Conservation (phyloP, 2,888 invertebrate species). For the Nemoura dubitans region DNA sequence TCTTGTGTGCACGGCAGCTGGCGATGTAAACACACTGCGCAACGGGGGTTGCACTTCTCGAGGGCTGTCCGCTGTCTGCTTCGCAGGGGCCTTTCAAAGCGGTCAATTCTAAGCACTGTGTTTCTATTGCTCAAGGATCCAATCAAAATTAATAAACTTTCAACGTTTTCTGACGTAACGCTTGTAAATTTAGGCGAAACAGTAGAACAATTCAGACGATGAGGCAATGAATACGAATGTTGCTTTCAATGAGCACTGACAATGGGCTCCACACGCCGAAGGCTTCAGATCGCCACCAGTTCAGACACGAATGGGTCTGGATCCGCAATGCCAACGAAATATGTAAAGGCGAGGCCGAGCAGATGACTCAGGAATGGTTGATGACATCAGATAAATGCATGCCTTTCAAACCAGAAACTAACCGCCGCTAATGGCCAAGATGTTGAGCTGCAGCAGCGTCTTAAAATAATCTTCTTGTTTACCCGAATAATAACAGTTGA, state of each 20-base stretch:
- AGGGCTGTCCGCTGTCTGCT: background rate
- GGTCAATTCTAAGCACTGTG: background rate
- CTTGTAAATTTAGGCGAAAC: constrained; percentile 15
- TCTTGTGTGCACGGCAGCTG: constrained; percentile 18
- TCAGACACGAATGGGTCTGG: constrained; percentile 21
- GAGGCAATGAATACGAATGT: constrained; percentile 36
- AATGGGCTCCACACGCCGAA: constrained; percentile 15
- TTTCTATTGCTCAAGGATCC: background rate
- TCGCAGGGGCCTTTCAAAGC: background rate
- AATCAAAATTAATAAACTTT: constrained; percentile 19
- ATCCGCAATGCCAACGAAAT: constrained; percentile 33
- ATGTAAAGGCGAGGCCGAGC: constrained; percentile 34
- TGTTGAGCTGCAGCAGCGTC: background rate
- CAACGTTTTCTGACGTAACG: constrained; percentile 20
- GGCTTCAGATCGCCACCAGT: constrained; percentile 16
- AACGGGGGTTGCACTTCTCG: background rate
- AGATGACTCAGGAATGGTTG: constrained; percentile 39
- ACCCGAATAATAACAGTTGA: background rate
- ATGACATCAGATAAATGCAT: constrained; percentile 40
- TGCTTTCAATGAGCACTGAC: constrained; percentile 7
- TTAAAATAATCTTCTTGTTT: background rate
- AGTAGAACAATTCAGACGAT: constrained; percentile 21
- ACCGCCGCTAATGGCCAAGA: constrained; percentile 15
- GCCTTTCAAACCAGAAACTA: constrained; percentile 25
- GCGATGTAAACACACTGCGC: constrained; percentile 19